Base-by-base conservation (phyloP, 2,113 vertebrate genomes). In the Chaenocephalus aceratus region DNA sequence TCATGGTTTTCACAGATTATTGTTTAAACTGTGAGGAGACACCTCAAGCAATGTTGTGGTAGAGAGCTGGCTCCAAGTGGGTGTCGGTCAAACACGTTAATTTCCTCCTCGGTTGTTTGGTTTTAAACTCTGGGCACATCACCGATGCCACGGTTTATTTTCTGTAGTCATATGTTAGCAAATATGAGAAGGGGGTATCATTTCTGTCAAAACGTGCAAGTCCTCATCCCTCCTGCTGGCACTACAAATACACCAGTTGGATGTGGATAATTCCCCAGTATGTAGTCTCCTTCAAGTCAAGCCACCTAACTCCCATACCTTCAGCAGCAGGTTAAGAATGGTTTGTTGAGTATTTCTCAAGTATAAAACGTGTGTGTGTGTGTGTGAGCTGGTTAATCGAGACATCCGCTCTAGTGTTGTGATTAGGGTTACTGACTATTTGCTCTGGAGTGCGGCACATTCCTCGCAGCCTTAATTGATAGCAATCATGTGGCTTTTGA, bases 391-490 rank as follows among this genome's bases (percentile, higher is more conserved):
- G 74, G 59, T 61, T 51, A 69, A 79, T 73, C 10, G 23, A 84
- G 85, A 79, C 74, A 80, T 90, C 86, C 77, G 48, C 79, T 80
- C 56, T 30, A 4, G 51, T 90, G 86, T 86, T 93, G 90, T 92
- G 91, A 92, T 93, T 92, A 88, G 69, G 71, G 45, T 71, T 68
- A 48, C 78, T 63, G 77, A 59, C 74, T 90, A 15, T 93, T 93
- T 87, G 83, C 91, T 92, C 88, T 90, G 79, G 86, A 88, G 79
- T 71, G 64, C 82, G 66, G 64, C 79, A 59, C 83, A 87, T 91
- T 92, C 87, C 80, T 83, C 18, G n/a, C 76, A 56, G 71, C 75
- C 79, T 92, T 92, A 92, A 94, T 93, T 92, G 91, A 92, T 89
- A 75, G 80, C 88, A 93, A 92, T 89, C 91, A 85, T 93, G 86